Percentiles rank a stretch among this genome's conserved stretches.
Conservation (phyloP, 37 sponge, comb jelly and placozoan genomes). For the Lycopodina hypogea region DNA sequence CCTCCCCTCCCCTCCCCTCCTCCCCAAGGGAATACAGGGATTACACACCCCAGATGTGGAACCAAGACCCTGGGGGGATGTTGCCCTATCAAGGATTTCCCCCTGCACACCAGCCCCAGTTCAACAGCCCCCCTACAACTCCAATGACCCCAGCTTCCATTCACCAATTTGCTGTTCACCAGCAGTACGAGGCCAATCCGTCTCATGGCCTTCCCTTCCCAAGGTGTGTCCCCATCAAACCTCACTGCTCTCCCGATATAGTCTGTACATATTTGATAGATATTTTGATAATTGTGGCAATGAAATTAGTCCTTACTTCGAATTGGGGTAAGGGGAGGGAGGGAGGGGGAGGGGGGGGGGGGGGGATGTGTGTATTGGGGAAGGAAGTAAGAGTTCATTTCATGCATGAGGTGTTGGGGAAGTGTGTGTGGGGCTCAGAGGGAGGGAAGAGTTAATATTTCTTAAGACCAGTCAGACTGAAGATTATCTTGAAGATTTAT, state of each 20-base stretch:
- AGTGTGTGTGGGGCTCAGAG: too few species aligned
- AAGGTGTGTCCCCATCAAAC: not conserved
- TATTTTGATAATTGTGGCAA: too few species aligned
- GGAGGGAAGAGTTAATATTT: too few species aligned
- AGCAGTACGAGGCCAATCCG: constrained; percentile 16
- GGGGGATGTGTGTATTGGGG: too few species aligned
- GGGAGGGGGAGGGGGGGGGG: too few species aligned
- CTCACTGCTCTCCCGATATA: not conserved
- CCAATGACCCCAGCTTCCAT: constrained; percentile 39
- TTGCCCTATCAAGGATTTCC: constrained; percentile 14
- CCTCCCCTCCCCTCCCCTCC: not conserved
- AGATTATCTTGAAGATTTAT: too few species aligned
- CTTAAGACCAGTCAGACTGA: too few species aligned
- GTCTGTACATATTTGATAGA: too few species aligned
- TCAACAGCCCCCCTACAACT: constrained; percentile 44
- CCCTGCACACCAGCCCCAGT: constrained; percentile 16
- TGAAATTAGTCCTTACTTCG: too few species aligned
- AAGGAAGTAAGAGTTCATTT: too few species aligned
- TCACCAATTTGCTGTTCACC: constrained; percentile 6
- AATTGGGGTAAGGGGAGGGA: too few species aligned
- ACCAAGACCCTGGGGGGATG: not conserved
- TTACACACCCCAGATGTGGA: not conserved
- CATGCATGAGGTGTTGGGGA: too few species aligned
- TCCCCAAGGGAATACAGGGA: not conserved
- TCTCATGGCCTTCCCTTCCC: not conserved